Evolutionary conservation across 2,113 vertebrate species (phyloP), one percentile per base, ranked within the genome.

Genomic region (Crotalus tigris): DNA sequence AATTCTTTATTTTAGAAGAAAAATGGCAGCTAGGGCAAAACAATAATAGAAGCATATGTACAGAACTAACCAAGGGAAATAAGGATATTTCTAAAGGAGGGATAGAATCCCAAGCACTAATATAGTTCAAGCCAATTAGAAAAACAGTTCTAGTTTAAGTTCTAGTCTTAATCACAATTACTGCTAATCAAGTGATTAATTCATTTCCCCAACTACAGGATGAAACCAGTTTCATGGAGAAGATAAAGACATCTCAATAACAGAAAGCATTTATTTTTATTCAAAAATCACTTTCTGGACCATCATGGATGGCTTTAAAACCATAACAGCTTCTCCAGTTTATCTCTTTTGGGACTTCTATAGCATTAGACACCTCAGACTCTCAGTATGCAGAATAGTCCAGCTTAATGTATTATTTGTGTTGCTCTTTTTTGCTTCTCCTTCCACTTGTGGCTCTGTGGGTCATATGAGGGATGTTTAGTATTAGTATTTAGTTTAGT

Each of bases 61-160:
- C 46, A 90, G 57, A 90, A 90, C 57, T 90, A 90, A 93, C 46
- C 81, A 87, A 64, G 44, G 57, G 23, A 86, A 90, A 90, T 61
- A 93, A 53, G 57, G 57, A 87, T 87, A 90, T 55, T 64, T 19
- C 57, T 93, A 54, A 87, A 93, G 89, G 89, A 87, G 23, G 86
- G 75, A 87, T 87, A 49, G 57, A 93, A 90, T 93, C 57, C 3
- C 24, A 54, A 87, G 81, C 57, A n/a, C 75, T 90, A 90, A 90
- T 93, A 90, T 87, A 93, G 64, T 93, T 90, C 81, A 87, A 53
- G 49, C 61, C 92, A 93, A 90, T 92, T 87, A 93, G 88, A 90
- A 90, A 90, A 54, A 93, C 44, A n/a, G n/a, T 89, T 90, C 81
- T n/a, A 93, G 81, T 90, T 57, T 90, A 33, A 33, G 86, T 69